phyloP scores from a whole-genome alignment of 92 coral and sea anemone species.

The Pocillopora grandis region DNA sequence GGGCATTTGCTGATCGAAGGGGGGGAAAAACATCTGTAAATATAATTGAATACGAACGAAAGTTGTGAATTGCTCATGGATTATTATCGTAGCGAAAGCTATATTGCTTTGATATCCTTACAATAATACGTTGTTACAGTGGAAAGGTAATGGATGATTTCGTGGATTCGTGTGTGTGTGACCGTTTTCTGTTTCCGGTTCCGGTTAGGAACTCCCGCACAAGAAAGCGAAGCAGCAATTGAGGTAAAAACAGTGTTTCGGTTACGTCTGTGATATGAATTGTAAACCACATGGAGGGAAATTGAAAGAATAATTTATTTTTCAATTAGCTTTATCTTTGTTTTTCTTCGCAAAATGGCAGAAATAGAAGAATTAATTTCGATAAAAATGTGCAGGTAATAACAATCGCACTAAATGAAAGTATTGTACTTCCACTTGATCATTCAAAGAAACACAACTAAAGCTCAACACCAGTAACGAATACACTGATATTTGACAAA shows the following conservation, averaged over 20 bases:
- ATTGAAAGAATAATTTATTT: neutral
- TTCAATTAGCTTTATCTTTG: neutral
- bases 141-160: too few relatives aligned
- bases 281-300: conserved; percentile 6
- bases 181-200: neutral
- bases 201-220: conserved; percentile 6
- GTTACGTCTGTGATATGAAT: neutral
- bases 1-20: too few relatives aligned
- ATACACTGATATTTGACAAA: neutral
- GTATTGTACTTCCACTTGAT: neutral
- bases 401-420: neutral
- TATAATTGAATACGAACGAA: neutral
- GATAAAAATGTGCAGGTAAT: neutral
- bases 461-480: neutral
- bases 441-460: neutral
- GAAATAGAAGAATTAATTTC: neutral
- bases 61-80: neutral
- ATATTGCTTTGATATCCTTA: neutral
- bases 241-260: neutral
- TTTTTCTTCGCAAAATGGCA: neutral
- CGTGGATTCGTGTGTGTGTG: neutral
- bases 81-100: neutral
- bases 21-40: conserved; percentile 15
- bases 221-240: neutral
- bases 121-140: too few relatives aligned